Evolutionary conservation across 2,113 vertebrate species (phyloP).

Genomic region (Naja naja): DNA sequence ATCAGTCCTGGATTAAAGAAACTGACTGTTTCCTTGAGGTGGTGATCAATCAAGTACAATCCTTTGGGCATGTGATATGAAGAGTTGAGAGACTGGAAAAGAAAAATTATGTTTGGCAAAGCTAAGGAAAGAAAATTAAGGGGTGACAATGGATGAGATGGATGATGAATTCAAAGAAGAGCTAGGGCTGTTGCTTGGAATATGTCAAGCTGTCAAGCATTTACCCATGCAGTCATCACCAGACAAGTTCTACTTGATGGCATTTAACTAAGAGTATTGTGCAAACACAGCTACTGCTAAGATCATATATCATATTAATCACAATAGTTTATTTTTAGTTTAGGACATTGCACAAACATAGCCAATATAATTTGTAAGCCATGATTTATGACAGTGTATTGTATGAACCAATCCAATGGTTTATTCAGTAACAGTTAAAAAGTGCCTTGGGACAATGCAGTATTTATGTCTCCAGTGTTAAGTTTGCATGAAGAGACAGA

Average conservation of each 20-base stretch:
- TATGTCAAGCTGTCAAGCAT: background rate
- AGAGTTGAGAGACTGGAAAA: background rate
- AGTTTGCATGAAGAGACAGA: no score
- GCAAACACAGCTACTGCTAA: background rate
- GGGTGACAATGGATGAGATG: background rate
- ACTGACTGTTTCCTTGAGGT: background rate
- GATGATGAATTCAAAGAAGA: background rate
- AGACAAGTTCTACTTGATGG: background rate
- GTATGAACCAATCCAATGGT: background rate
- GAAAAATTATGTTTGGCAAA: background rate
- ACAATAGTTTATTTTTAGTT: background rate
- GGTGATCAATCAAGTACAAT: background rate
- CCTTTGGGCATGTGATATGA: background rate
- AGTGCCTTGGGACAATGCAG: background rate
- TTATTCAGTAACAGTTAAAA: background rate
- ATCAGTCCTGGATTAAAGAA: background rate
- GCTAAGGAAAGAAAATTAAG: background rate
- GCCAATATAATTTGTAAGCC: background rate
- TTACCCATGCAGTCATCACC: background rate
- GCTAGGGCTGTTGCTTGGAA: background rate
- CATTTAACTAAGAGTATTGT: background rate
- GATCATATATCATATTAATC: background rate
- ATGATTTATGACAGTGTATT: background rate
- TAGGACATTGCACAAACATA: background rate
- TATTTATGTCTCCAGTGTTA: no score